Base-by-base conservation (phyloP, 2,888 invertebrate species). In the Reticulitermes lucifugus region DNA sequence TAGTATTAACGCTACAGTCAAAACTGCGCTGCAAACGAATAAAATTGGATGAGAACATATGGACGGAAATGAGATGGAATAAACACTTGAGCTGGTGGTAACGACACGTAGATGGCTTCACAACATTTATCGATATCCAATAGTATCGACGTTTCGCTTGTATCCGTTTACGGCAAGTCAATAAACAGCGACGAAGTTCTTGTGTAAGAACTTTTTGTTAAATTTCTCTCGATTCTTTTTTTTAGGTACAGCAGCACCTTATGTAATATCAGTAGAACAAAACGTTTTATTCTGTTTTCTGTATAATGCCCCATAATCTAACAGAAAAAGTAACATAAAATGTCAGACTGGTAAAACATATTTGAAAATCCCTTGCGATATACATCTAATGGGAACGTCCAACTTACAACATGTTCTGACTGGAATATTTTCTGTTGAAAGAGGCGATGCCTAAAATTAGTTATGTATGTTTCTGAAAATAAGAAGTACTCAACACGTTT, bases 71-170 rank as follows among this genome's bases (percentile, higher is more conserved):
- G 77, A 77, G 73, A 41, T 22, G 73, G 5, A 73, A 18, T 73
- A 73, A 29, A 73, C 65, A 73, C 22, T 73, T 73, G 3, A 14
- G 7, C 41, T 41, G 73, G 41, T 51, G 12, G 41, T 41, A 41
- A 73, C 73, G 35, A 4, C 35, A 35, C 35, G 4, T 73, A 29
- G 46, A 77, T 77, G 25, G 51, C n/a, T 77, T 21, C 77, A n/a
- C 77, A 75, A 43, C 75, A 77, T 73, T 35, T 77, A 77, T 77
- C 77, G 77, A 77, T 77, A 77, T 46, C 77, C 77, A 25, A 77
- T 77, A 77, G 9, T 77, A 46, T 4, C 2, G 41, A 35, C 35
- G 2, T 25, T 73, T 73, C 3, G 41, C 41, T 73, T 9, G 21
- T 60, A 60, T 60, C 18, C 46, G 9, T 46, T 46, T 46, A 46